Evolutionary conservation across 2,113 vertebrate genomes (phyloP), one percentile per base, ranked within the genome.

Genomic region (Hoplias malabaricus): DNA sequence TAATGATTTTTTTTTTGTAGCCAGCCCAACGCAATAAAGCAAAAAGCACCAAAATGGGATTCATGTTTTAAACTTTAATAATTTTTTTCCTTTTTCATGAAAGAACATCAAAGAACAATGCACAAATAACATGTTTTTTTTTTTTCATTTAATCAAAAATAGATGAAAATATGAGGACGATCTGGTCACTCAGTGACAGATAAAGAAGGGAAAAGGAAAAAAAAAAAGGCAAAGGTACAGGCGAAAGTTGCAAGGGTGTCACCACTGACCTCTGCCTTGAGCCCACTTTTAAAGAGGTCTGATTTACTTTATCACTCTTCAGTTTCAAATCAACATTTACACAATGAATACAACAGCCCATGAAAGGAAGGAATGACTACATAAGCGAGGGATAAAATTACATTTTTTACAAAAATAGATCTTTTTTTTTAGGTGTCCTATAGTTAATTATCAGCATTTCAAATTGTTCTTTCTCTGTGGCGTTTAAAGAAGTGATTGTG

Each of bases 331-430:
- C 83, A 88, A 83, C 84, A 84, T 89, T 91, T 91, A 87, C 90
- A 91, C 86, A 81, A 81, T 82, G 79, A 86, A 79, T 80, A 87
- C 86, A 87, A 89, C 84, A 88, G 84, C 85, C 84, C 86, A 90
- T 85, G 87, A 83, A 87, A 87, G 73, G 85, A 86, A 79, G 80
- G 54, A n/a, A 69, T 67, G 72, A 88, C 86, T 86, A 91, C 85
- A 85, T 86, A 88, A 91, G 90, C 89, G 71, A 86, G 86, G 83
- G 90, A 91, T 90, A 92, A 89, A 91, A 91, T 92, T 89, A 91
- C 87, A 85, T 90, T 92, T 93, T 8, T 87, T 93, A 93, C 91
- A 93, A 93, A 93, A 93, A 93, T 93, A 93, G 89, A 93, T 89
- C 78, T 70, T 83, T 42, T 82, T 78, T 88, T 84, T 86, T 62